Base-by-base conservation (phyloP, 2,888 invertebrate genomes). In the Phalangium opilio region DNA sequence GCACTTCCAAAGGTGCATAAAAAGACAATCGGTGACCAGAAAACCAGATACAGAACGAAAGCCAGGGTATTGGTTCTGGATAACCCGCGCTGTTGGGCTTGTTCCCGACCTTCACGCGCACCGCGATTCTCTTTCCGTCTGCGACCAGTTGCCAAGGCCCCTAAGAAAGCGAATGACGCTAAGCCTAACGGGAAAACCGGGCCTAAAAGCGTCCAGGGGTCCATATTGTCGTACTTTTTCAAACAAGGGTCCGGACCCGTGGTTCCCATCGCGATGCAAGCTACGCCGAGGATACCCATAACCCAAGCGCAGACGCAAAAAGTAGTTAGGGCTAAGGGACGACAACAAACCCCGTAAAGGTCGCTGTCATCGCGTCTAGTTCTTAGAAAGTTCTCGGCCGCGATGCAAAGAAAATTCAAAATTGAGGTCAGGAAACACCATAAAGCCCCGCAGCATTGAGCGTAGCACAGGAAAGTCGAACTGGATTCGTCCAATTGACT, bases 1-100 rank as follows among this genome's bases (percentile, higher is more conserved):
- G 27, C 5, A 8, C 27, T 27, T 7, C 27, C 27, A 8, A 27
- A 27, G 5, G 27, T 27, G 27, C 27, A 27, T 27, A 27, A 27
- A 27, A 54, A 38, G n/a, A 38, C 39, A 38, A 50, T 50, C n/a
- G 54, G 54, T 45, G 52, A 39, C 54, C 54, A 54, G 35, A 52
- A 54, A 34, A 50, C 39, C 21, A 54, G 44, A 44, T 50, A 54
- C 32, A 54, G 39, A 18, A 49, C 34, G 47, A 48, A 53, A n/a
- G 54, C 54, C 35, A 52, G 40, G 41, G 49, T 47, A 47, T 54
- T 54, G 38, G 49, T 54, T 40, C 49, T 52, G 36, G 52, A 44
- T 15, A 54, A 41, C 18, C 50, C 52, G 15, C 54, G 49, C n/a
- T 54, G 49, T 36, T 52, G 43, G 42, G 41, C 50, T 35, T 54